phyloP scores from a whole-genome alignment of 2,888 invertebrate genomes.

The Leptarthrus brevirostris region DNA sequence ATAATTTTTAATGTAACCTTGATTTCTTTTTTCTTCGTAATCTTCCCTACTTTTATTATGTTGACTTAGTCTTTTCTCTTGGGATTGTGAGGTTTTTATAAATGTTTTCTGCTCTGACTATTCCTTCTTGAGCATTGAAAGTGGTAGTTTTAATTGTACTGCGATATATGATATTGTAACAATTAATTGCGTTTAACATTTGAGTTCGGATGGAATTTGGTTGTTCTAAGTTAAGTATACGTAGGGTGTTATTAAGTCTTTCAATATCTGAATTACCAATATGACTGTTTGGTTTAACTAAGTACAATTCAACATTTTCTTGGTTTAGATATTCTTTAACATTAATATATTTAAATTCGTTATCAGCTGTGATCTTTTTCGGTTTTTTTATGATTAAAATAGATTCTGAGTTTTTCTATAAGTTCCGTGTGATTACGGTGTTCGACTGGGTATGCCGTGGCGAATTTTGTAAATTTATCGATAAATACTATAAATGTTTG shows the following conservation, averaged over 20 bases:
- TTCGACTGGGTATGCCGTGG: background rate
- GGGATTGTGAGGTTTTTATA: background rate
- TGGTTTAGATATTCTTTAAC: background rate
- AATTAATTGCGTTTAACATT: too few relatives aligned
- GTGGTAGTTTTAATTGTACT: background rate
- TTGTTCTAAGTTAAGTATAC: constrained; percentile 11
- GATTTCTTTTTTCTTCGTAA: background rate
- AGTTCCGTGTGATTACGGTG: constrained; percentile 8
- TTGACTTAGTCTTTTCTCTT: background rate
- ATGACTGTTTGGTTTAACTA: too few relatives aligned
- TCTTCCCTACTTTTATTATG: background rate
- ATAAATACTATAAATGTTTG: too few relatives aligned
- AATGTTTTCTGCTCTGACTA: background rate
- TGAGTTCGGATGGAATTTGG: constrained; percentile 6
- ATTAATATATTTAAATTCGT: constrained; percentile 9
- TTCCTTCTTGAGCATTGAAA: background rate
- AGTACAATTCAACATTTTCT: constrained; percentile 23
- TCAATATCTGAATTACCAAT: too few relatives aligned
- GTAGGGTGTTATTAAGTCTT: background rate
- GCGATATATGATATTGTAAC: background rate
- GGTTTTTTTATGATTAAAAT: constrained; percentile 6
- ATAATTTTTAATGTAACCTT: background rate
- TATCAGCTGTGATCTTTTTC: too few relatives aligned
- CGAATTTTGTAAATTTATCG: too few relatives aligned
- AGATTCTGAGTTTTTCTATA: constrained; percentile 21